Evolutionary conservation across 2,113 vertebrate species (phyloP), one percentile per base, ranked within the genome.

Genomic region (Octodon degus): DNA sequence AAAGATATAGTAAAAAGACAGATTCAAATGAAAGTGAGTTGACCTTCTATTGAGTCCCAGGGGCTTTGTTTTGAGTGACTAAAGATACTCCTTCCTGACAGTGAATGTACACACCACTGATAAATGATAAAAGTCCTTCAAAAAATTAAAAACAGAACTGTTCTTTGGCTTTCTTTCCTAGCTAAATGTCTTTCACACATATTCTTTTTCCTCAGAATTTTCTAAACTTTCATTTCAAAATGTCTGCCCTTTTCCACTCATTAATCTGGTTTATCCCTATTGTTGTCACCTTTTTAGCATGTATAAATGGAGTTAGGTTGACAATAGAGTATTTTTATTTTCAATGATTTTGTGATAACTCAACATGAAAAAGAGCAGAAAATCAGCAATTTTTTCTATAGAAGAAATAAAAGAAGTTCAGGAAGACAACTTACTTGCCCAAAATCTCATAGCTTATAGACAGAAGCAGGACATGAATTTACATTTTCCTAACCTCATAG

Each of bases 241-340:
- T 94, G 84, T 90, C 37, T 92, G 4, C 81, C 77, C 81, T 55
- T 70, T 58, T 62, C 53, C n/a, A 76, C 87, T 94, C 53, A 40
- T 88, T 91, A 47, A 24, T 7, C 47, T 14, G 70, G 7, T 74
- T 68, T 77, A 47, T 14, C 68, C 37, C 17, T 37, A 86, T 84
- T 32, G 67, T 90, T 68, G 30, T 77, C 17, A 27, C 5, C 7
- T 63, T n/a, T 88, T 79, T 40, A 4, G 6, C 70, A 30, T 82
- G 77, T 82, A 77, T 40, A 96, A 92, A 77, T 91, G 43, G 37
- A 20, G 2, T 79, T 86, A 37, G 3, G 8, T 65, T 79, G 65
- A 22, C 3, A 79, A 50, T 85, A 89, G n/a, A 96, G 62, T 53
- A 16, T 93, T 89, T 91, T 77, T 81, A 53, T 8, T 79, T 77